Conservation (phyloP, 2,888 invertebrate species). For the Hydroisotoma schaefferi region DNA sequence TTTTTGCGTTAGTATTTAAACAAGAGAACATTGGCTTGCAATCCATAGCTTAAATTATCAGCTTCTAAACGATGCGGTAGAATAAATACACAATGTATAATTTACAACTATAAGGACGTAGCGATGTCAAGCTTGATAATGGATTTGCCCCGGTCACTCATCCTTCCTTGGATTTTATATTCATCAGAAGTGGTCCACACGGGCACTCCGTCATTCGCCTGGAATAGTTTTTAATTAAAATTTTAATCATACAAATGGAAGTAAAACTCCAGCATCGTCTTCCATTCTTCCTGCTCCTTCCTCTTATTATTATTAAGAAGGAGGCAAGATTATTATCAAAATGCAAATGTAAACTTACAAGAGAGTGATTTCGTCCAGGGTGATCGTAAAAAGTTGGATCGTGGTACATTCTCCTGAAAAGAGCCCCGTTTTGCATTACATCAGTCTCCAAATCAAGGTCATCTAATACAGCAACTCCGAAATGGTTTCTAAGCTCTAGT, state of each 20-base stretch:
- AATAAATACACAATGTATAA: too few species aligned
- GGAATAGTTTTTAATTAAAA: background rate
- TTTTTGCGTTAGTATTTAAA: too few species aligned
- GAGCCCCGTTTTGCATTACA: slow-evolving; percentile 6
- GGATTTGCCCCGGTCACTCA: slow-evolving; percentile 41
- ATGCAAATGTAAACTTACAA: slow-evolving; percentile 8
- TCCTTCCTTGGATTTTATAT: slow-evolving; percentile 29
- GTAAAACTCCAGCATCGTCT: background rate
- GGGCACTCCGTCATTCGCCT: slow-evolving; percentile 30
- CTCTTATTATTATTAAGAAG: too few species aligned
- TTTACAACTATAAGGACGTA: too few species aligned
- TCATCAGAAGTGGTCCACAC: slow-evolving; percentile 29
- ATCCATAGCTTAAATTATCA: too few species aligned
- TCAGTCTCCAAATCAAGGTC: slow-evolving; percentile 24
- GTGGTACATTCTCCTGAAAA: slow-evolving; percentile 38
- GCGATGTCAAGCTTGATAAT: slow-evolving; percentile 40
- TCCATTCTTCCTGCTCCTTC: too few species aligned
- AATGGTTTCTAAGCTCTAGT: slow-evolving; percentile 28
- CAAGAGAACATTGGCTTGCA: too few species aligned
- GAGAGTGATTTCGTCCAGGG: slow-evolving; percentile 26
- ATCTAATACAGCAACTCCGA: slow-evolving; percentile 31
- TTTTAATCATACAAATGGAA: background rate
- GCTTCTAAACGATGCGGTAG: too few species aligned
- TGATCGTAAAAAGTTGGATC: slow-evolving; percentile 34
- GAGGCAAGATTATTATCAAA: too few species aligned